These are phyloP conservation scores for Conopomorpha cramerella DNA, from an alignment of 1,140 invertebrate species.

Conservation along the genomic window DNA sequence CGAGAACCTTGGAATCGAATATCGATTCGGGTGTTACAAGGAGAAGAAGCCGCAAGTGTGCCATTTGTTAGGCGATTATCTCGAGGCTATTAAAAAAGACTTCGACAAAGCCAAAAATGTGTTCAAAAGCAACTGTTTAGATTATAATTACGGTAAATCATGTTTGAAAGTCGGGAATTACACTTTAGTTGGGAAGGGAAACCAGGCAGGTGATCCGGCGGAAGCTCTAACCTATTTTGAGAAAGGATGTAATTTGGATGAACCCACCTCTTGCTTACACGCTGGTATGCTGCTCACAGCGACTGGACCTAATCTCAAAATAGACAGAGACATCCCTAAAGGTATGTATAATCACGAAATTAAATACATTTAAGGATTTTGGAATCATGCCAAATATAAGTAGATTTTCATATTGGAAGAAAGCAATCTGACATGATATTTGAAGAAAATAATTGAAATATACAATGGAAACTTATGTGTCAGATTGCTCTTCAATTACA, in stretches of 20 bases:
- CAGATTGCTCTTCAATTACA: no score
- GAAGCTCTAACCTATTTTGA: slow-evolving; percentile 73
- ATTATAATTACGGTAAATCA: slow-evolving; percentile 78
- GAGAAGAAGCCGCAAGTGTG: slow-evolving; percentile 74
- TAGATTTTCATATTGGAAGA: no score
- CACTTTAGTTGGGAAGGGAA: slow-evolving; percentile 65
- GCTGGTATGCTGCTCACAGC: slow-evolving; percentile 72
- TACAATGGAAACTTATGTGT: no score
- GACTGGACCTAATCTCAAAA: slow-evolving; percentile 51
- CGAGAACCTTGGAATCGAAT: slow-evolving; percentile 90
- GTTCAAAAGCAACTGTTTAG: slow-evolving; percentile 85
- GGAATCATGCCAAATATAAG: no score
- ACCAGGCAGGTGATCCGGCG: slow-evolving; percentile 57
- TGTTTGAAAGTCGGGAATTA: slow-evolving; percentile 86
- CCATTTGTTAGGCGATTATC: slow-evolving; percentile 86
- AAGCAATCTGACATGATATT: no score
- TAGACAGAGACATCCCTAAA: slow-evolving; percentile 62
- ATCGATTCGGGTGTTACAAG: slow-evolving; percentile 84
- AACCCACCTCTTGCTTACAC: slow-evolving; percentile 74
- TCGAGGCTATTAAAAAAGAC: slow-evolving; percentile 82
- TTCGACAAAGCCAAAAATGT: slow-evolving; percentile 76
- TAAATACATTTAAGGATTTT: no score
- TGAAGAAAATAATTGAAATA: no score
- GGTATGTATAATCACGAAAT: no score
- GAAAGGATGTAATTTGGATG: slow-evolving; percentile 75